A percentile compares a stretch with the other conserved stretches of the same genome.
Conservation (phyloP, 2,113 vertebrate species). For the Myrmecophaga tridactyla region DNA sequence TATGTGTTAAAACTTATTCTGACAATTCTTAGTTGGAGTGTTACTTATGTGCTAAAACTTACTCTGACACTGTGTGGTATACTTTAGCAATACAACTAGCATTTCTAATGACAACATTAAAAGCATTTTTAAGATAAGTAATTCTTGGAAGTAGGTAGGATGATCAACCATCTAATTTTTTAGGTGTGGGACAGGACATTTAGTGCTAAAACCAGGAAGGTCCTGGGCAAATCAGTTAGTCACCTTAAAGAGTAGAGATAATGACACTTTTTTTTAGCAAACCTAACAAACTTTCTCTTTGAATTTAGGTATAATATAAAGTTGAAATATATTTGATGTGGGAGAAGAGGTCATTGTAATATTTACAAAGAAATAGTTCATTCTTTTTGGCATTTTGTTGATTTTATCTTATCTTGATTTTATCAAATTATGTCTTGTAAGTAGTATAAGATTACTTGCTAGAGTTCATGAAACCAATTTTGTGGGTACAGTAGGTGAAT, state of each 20-base stretch:
- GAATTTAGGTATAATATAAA: neutral
- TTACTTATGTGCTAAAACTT: neutral
- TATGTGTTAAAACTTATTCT: neutral
- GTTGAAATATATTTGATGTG: conserved; percentile 24
- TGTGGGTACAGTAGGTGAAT: conserved; percentile 74
- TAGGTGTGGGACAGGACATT: neutral
- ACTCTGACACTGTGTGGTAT: neutral
- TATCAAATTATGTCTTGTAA: conserved; percentile 71
- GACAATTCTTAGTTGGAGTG: too few species aligned
- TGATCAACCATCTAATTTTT: neutral
- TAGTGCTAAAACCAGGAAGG: neutral
- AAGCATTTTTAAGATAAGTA: neutral
- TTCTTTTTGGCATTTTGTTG: conserved; percentile 48
- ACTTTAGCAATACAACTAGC: neutral
- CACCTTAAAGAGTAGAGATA: neutral
- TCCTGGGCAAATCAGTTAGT: neutral
- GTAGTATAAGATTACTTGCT: conserved; percentile 63
- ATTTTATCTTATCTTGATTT: conserved; percentile 58
- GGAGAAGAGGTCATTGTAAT: neutral
- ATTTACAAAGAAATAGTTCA: conserved; percentile 43
- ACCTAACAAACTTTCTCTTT: neutral
- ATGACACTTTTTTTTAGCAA: neutral
- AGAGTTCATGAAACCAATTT: conserved; percentile 77
- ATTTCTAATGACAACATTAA: neutral
- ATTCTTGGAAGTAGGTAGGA: neutral